Percentiles rank a stretch among this genome's conserved stretches.
Evolutionary conservation across 2,113 vertebrate species (phyloP).

Genomic region (Bos taurus): ARS-UCD2.0 NC_037334.1:96563001-96563500

Average conservation of each 20-base stretch:
- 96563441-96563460: neutral
- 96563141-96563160: slow-evolving; percentile 50
- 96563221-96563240: slow-evolving; percentile 64
- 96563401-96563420: slow-evolving; percentile 40
- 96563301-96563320: slow-evolving; percentile 69
- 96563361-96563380: slow-evolving; percentile 7
- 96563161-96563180: neutral
- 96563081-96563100: slow-evolving; percentile 28
- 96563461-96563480: neutral
- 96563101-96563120: slow-evolving; percentile 30
- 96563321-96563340: slow-evolving; percentile 69
- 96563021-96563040: slow-evolving; percentile 43
- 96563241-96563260: slow-evolving; percentile 68
- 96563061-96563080: slow-evolving; percentile 29
- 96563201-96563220: slow-evolving; percentile 44
- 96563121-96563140: slow-evolving; percentile 40
- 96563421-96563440: slow-evolving; percentile 9
- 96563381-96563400: slow-evolving; percentile 42
- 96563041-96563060: slow-evolving; percentile 57
- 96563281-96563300: slow-evolving; percentile 66
- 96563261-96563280: slow-evolving; percentile 68
- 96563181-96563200: neutral
- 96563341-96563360: neutral
- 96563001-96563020: slow-evolving; percentile 27
- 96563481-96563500: slow-evolving; percentile 54